A percentile compares a stretch with the other conserved stretches of the same genome.
Conservation (phyloP, 1,140 invertebrate genomes). For the Scaptomyza graminum region DNA sequence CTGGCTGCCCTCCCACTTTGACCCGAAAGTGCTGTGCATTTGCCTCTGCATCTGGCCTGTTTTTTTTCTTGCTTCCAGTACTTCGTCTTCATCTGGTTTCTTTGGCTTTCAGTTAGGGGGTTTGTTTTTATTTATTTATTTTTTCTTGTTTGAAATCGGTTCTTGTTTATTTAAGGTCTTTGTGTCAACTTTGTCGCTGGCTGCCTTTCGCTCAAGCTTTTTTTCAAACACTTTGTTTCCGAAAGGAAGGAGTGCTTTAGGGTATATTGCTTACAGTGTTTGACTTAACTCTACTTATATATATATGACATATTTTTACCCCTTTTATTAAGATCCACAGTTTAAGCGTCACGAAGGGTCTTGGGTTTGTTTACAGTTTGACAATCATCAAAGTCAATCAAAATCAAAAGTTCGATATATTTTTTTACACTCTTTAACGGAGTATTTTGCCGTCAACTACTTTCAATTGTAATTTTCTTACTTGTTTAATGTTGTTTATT, state of each 20-base stretch:
- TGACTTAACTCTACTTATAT: too few relatives aligned
- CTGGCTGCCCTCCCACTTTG: constrained; percentile 24
- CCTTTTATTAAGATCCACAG: not conserved
- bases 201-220: constrained; percentile 59
- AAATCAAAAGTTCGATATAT: not conserved
- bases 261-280: too few relatives aligned
- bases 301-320: too few relatives aligned
- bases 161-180: constrained; percentile 79
- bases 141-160: constrained; percentile 59
- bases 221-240: constrained; percentile 10
- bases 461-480: too few relatives aligned
- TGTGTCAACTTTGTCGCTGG: constrained; percentile 67
- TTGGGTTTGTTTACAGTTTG: not conserved
- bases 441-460: constrained; percentile 12
- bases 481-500: constrained; percentile 30
- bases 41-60: constrained; percentile 8
- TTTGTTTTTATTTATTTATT: constrained; percentile 23
- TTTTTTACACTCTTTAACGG: not conserved
- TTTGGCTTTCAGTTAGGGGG: constrained; percentile 21
- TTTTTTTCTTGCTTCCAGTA: constrained; percentile 17
- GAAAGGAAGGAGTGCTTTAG: not conserved
- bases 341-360: not conserved
- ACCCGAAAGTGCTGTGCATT: constrained; percentile 4
- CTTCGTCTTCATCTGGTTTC: constrained; percentile 20
- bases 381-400: not conserved